Percentiles rank a stretch among this genome's conserved stretches.
phyloP scores from a whole-genome alignment of 2,888 invertebrate species.

The Stenodera caucasica region DNA sequence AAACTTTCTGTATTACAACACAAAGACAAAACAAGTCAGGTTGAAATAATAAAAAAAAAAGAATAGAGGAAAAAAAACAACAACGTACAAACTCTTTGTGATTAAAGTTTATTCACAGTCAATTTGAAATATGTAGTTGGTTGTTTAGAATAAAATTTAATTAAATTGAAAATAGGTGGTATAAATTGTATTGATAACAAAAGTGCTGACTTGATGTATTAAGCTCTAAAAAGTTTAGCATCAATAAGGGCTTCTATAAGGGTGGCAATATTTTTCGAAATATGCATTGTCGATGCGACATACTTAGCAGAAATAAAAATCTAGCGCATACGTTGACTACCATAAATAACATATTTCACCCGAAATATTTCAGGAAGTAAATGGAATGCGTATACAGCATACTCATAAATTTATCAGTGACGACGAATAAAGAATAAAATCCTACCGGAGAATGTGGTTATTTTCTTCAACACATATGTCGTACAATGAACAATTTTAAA shows the following conservation, averaged over 20 bases:
- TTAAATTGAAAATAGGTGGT: neutral
- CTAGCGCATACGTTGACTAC: constrained; percentile 38
- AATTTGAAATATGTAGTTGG: neutral
- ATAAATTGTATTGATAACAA: neutral
- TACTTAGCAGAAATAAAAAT: constrained; percentile 47
- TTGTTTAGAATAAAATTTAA: neutral
- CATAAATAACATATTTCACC: constrained; percentile 49
- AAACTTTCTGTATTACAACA: constrained; percentile 3
- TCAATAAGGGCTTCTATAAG: constrained; percentile 33
- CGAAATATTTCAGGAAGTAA: constrained; percentile 42
- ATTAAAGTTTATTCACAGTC: constrained; percentile 1
- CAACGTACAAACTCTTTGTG: neutral
- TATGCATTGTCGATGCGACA: constrained; percentile 36
- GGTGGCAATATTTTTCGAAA: constrained; percentile 34
- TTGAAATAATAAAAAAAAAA: constrained; percentile 5
- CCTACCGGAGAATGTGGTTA: constrained; percentile 45
- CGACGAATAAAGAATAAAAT: constrained; percentile 33
- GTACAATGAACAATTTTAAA: constrained; percentile 12
- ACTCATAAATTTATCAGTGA: constrained; percentile 46
- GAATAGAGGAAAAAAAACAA: neutral
- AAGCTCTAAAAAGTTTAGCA: constrained; percentile 34
- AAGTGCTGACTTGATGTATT: constrained; percentile 33
- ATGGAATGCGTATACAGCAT: constrained; percentile 43
- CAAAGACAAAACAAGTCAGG: constrained; percentile 8
- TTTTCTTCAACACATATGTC: constrained; percentile 44